A percentile compares a stretch with the other conserved stretches of the same genome.
These are phyloP conservation scores for Ladona fulva DNA, from an alignment of 1,140 invertebrate genomes.

Conservation along the genomic window DNA sequence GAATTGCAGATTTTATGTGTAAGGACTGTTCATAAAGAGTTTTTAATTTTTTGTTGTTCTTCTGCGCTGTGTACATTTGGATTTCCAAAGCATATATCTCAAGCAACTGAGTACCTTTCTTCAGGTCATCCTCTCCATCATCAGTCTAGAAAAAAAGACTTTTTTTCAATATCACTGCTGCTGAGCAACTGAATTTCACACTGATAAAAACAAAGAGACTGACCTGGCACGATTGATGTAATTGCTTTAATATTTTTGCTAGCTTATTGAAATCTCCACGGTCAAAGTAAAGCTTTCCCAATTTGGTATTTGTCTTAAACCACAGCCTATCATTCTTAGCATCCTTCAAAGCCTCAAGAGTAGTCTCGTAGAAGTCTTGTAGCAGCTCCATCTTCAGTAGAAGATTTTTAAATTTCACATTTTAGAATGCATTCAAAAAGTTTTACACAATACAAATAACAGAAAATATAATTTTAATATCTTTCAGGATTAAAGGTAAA, in stretches of 20 bases:
- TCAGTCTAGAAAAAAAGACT: conserved; percentile 64
- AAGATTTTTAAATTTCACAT: background rate
- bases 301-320: conserved; percentile 99
- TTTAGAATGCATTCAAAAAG: no score
- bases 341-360: conserved; percentile 94
- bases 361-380: conserved; percentile 99
- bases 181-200: background rate
- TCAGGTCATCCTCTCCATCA: conserved; percentile 98
- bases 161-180: background rate
- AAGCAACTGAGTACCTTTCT: conserved; percentile 95
- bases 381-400: conserved; percentile 85
- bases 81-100: conserved; percentile 99
- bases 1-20: conserved; percentile 98
- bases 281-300: conserved; percentile 98
- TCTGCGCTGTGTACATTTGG: conserved; percentile 99
- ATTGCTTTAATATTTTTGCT: conserved; percentile 92
- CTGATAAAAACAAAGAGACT: conserved; percentile 15
- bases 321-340: conserved; percentile 98
- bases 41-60: conserved; percentile 99
- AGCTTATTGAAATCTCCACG: conserved; percentile 89
- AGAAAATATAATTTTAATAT: no score
- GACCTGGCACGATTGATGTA: conserved; percentile 94
- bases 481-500: no score
- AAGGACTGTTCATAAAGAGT: conserved; percentile 96
- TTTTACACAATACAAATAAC: no score